A percentile compares a stretch with the other conserved stretches of the same genome.
phyloP scores from a whole-genome alignment of 2,113 vertebrate genomes.

The Tenebrosternarchus preto region DNA sequence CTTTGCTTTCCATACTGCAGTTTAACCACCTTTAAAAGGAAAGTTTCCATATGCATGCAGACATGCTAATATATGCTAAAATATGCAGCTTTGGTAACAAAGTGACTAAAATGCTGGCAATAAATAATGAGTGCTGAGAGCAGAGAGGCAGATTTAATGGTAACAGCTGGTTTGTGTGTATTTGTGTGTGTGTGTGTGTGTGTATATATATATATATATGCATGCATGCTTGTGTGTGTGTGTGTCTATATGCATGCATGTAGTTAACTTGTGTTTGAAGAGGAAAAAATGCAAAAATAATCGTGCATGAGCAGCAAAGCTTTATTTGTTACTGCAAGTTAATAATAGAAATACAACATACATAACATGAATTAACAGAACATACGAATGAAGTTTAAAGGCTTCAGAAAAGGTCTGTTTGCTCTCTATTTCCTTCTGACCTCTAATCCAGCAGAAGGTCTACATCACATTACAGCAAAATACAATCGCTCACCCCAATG shows the following conservation, averaged over 20 bases:
- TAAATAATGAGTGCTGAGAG: slow-evolving; percentile 30
- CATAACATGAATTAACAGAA: too few species aligned
- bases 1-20: not conserved
- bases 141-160: slow-evolving; percentile 61
- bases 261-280: not conserved
- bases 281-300: not conserved
- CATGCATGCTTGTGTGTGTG: not conserved
- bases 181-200: slow-evolving; percentile 35
- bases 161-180: slow-evolving; percentile 65
- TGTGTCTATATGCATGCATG: not conserved
- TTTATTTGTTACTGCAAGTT: not conserved
- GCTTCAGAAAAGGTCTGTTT: too few species aligned
- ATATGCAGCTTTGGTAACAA: slow-evolving; percentile 31
- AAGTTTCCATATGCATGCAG: not conserved
- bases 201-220: not conserved
- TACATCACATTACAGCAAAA: not conserved
- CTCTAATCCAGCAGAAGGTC: too few species aligned
- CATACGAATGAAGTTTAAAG: too few species aligned
- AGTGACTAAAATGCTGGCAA: slow-evolving; percentile 29
- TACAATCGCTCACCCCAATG: not conserved
- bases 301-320: not conserved
- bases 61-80: slow-evolving; percentile 34
- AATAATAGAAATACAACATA: not conserved
- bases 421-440: too few species aligned
- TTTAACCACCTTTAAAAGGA: not conserved